Conservation (phyloP, 1,140 invertebrate genomes). For the Plectus sambesii region DNA sequence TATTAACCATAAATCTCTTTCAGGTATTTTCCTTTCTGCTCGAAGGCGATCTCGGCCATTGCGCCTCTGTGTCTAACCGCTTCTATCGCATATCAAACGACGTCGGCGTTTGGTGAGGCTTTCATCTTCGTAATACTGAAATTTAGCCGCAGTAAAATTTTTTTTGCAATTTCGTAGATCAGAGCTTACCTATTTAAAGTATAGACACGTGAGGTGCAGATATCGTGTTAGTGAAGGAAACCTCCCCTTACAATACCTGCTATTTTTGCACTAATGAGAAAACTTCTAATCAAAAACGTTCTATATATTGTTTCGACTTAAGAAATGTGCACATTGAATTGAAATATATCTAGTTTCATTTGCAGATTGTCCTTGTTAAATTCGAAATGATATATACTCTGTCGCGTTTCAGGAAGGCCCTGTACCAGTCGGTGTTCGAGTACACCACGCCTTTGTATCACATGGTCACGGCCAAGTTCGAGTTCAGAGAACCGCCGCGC, state of each 20-base stretch:
- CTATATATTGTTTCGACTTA: too few species aligned
- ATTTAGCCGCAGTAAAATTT: too few species aligned
- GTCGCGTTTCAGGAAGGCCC: slow-evolving; percentile 67
- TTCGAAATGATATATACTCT: slow-evolving; percentile 17
- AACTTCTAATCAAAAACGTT: too few species aligned
- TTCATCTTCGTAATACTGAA: too few species aligned
- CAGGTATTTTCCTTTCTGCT: slow-evolving; percentile 38
- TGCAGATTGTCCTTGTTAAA: slow-evolving; percentile 12
- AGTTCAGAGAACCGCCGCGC: slow-evolving; percentile 77
- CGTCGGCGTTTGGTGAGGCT: slow-evolving; percentile 27
- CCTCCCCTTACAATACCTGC: too few species aligned
- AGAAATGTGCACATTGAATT: too few species aligned
- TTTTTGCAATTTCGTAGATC: too few species aligned
- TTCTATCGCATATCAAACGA: slow-evolving; percentile 41
- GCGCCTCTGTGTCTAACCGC: slow-evolving; percentile 28
- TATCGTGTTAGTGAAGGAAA: too few species aligned
- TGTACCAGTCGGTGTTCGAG: slow-evolving; percentile 90
- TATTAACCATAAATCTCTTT: too few species aligned
- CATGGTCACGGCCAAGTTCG: slow-evolving; percentile 73
- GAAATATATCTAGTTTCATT: slow-evolving; percentile 13
- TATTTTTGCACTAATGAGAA: too few species aligned
- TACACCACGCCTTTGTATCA: slow-evolving; percentile 89
- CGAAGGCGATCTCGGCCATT: slow-evolving; percentile 31
- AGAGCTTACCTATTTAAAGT: too few species aligned
- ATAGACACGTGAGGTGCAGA: too few species aligned